A percentile compares a stretch with the other conserved stretches of the same genome.
These are phyloP conservation scores for Allygus modestus DNA, from an alignment of 2,888 invertebrate genomes.

Conservation along the genomic window DNA sequence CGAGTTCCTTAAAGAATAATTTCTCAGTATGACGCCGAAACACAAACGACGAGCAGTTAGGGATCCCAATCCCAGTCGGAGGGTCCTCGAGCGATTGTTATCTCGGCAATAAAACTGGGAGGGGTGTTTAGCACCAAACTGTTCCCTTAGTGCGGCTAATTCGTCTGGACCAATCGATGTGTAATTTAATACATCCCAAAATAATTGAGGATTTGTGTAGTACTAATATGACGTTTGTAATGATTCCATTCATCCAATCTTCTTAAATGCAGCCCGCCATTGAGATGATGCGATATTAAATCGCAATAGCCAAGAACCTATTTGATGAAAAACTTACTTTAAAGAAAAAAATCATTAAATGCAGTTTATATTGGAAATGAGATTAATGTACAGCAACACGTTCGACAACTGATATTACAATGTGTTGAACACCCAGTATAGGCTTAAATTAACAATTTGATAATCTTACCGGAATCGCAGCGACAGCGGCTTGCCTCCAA, in stretches of 20 bases:
- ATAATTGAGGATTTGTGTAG: too few species aligned
- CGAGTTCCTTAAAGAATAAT: background rate
- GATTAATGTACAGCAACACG: too few species aligned
- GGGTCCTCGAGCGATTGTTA: slow-evolving; percentile 12
- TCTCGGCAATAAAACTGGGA: slow-evolving; percentile 9
- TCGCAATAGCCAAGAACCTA: too few species aligned
- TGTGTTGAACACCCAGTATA: background rate
- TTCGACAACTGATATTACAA: background rate
- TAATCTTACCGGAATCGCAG: background rate
- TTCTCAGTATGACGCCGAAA: background rate
- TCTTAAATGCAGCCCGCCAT: too few species aligned
- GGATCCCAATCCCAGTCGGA: background rate
- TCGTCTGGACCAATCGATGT: background rate
- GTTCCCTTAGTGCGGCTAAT: background rate
- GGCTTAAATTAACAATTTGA: background rate
- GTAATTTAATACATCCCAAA: too few species aligned
- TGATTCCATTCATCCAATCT: too few species aligned
- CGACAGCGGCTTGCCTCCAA: background rate
- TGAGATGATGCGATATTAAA: too few species aligned
- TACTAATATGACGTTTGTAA: too few species aligned
- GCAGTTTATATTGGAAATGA: too few species aligned
- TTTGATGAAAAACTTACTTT: too few species aligned
- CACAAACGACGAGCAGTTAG: slow-evolving; percentile 2
- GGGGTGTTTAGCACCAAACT: background rate
- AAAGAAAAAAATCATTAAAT: too few species aligned